Percentiles rank a stretch among this genome's conserved stretches.
These are phyloP conservation scores for Muntiacus reevesi DNA, from an alignment of 2,113 vertebrate species.

Conservation along the genomic window DNA sequence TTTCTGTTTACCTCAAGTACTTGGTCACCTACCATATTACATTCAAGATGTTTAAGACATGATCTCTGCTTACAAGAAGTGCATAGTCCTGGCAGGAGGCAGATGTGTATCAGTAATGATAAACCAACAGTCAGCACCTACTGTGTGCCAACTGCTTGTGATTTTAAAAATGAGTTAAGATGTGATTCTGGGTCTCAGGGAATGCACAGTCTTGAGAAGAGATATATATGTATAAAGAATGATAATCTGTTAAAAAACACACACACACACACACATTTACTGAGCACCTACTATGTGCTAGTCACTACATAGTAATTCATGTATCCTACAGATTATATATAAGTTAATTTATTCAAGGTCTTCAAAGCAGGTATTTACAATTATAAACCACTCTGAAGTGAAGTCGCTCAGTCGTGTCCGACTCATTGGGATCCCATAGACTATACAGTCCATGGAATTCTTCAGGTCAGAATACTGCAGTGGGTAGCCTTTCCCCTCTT, in stretches of 20 bases:
- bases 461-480: not conserved
- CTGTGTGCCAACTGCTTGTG: not conserved
- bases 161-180: not conserved
- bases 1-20: not conserved
- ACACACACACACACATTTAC: not conserved
- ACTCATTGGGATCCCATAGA: not conserved
- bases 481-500: not conserved
- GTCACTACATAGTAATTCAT: not conserved
- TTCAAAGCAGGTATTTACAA: not conserved
- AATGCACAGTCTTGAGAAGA: not conserved
- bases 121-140: not conserved
- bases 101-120: not conserved
- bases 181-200: not conserved
- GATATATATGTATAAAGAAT: not conserved
- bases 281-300: not conserved
- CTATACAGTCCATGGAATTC: not conserved
- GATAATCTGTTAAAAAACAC: not conserved
- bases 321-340: not conserved
- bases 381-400: not conserved
- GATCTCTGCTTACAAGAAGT: not conserved
- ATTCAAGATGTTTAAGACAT: not conserved
- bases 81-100: not conserved
- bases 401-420: not conserved
- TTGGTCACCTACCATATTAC: not conserved
- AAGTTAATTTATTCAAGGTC: not conserved